Base-by-base conservation (phyloP, 2,888 invertebrate species). In the Cordilura impudica region DNA sequence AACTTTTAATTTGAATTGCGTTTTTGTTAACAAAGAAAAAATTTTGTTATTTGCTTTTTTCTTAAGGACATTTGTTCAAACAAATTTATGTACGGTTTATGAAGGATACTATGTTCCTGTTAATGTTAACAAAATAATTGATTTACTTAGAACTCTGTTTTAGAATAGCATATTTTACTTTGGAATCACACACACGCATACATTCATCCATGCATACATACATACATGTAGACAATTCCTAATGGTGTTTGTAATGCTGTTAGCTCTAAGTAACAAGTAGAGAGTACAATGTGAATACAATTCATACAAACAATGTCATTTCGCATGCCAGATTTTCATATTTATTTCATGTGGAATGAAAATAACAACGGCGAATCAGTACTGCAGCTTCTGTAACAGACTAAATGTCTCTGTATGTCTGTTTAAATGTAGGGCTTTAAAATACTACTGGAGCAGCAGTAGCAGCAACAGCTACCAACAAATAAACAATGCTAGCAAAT, bases 281-380 rank as follows among this genome's bases (percentile, higher is more conserved):
- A 2, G n/a, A 39, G 35, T 39, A 39, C 35, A n/a, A 39, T 39
- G n/a, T n/a, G 23, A 58, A 14, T 12, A 47, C 51, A 70, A 39
- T 45, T 26, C 16, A 56, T 45, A 65, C 29, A 72, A 69, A 70
- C 69, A 78, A 65, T 79, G 79, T 75, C 87, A 87, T 85, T 86
- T 86, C 83, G 83, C 83, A 82, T 87, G 86, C 87, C 87, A 87
- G 87, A 86, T 87, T 86, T 86, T 79, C 61, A 66, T 31, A 31
- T 31, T 39, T 39, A n/a, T n/a, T 3, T n/a, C 35, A 39, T n/a
- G n/a, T n/a, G n/a, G n/a, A n/a, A n/a, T n/a, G n/a, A n/a, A n/a
- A n/a, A n/a, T n/a, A n/a, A n/a, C n/a, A 14, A 26, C 23, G 21
- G 29, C 21, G 39, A 16, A 56, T 61, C 14, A 26, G 43, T 45